These are phyloP conservation scores for Dasyurus viverrinus DNA, from an alignment of 2,113 vertebrate species.

Conservation along the genomic window DNA sequence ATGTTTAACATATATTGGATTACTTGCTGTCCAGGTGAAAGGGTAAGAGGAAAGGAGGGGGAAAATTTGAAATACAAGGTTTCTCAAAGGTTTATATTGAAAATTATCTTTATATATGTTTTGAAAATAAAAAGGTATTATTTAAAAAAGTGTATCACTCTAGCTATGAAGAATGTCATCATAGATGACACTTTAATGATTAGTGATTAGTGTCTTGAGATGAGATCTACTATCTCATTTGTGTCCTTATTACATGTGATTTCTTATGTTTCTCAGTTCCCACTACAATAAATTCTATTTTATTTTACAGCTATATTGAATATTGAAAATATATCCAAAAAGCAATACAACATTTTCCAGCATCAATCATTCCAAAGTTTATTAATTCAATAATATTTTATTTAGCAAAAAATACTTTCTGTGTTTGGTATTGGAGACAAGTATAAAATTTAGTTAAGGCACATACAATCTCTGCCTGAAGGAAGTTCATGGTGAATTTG, in stretches of 20 bases:
- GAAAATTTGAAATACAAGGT: no score
- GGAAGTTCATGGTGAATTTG: neutral
- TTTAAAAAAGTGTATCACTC: neutral
- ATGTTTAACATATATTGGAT: no score
- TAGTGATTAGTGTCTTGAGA: neutral
- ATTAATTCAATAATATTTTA: neutral
- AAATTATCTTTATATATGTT: no score
- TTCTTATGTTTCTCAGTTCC: constrained; percentile 35
- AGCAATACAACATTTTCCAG: constrained; percentile 60
- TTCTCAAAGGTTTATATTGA: no score
- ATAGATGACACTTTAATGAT: neutral
- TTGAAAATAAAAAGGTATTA: no score
- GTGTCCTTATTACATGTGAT: constrained; percentile 6
- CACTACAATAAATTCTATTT: constrained; percentile 25
- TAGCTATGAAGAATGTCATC: neutral
- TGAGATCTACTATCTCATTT: neutral
- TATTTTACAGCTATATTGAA: constrained; percentile 61
- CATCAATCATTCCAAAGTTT: constrained; percentile 27
- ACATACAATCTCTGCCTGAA: neutral
- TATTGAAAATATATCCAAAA: constrained; percentile 67
- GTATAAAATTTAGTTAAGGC: neutral
- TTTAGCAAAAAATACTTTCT: neutral
- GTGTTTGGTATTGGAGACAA: neutral
- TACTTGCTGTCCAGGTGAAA: no score
- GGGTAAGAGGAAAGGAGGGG: no score